Evolutionary conservation across 2,113 vertebrate genomes (phyloP), one percentile per base, ranked within the genome.

Genomic region (Platanista minor): DNA sequence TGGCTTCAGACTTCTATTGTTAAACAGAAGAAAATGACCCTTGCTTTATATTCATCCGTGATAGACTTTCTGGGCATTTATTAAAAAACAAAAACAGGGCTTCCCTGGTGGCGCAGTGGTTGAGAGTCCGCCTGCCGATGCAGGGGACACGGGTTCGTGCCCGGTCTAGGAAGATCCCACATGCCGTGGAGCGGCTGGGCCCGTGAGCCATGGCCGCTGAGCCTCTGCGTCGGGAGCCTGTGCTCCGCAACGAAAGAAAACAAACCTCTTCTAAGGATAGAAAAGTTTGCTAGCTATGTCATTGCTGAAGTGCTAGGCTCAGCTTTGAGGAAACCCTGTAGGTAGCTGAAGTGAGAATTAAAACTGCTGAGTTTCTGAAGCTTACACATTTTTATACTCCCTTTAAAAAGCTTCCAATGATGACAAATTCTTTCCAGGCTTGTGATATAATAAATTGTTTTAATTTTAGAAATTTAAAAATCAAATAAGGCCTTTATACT

Each of bases 311-410:
- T 31, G 54, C 46, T 81, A 43, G 54, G 39, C 18, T 90, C 83
- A 97, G 77, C 84, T 96, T 97, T 97, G 92, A 98, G 95, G 88
- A 97, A 82, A 87, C 95, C 57, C 95, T 29, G 78, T 96, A 97
- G 97, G 94, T 91, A 93, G 64, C 64, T 97, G 96, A 98, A 94
- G 97, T 94, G 98, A 98, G 95, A 98, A 98, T 98, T 98, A 97
- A 96, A 97, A 91, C 87, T 93, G 91, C 81, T 57, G 41, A 83
- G 20, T 94, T 98, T 49, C 87, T 82, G 59, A 98, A 97, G 8
- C 57, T 98, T 80, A 92, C 93, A 93, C 43, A 62, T 92, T 97
- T 98, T 98, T 96, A 94, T 94, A 91, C 77, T 78, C 87, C 0
- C 41, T 66, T 98, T 98, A 97, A 98, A 98, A 98, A 94, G 15